Evolutionary conservation across 2,797 vertebrate species (phyloP), one percentile per base, ranked within the genome.

Genomic region (Sebastes melanostomus): DNA sequence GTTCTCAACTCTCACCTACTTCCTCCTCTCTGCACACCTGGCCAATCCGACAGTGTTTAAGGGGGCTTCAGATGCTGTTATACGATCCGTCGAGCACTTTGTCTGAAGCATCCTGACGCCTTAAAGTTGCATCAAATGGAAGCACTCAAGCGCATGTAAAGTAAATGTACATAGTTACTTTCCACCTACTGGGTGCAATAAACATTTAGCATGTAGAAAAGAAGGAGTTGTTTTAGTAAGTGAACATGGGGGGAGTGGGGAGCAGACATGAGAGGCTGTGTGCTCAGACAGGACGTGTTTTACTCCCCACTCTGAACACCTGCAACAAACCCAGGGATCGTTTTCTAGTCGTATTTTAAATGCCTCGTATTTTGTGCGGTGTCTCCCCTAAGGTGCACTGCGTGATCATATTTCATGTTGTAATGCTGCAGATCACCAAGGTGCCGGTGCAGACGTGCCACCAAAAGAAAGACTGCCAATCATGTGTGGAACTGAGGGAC

Each of bases 401-500:
- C 85, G 75, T 85, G 79, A 89, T 85, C 59, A 69, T 72, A 75
- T 91, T 69, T 87, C 69, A 75, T 32, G 36, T 87, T 58, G 46
- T 74, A 76, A 20, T 81, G 73, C 84, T 85, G 6, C 87, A 99
- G 98, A 97, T 98, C 78, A 96, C 96, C 82, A 97, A 94, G 73
- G 92, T 99, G 7, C 97, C 97, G 0, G 97, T 99, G 70, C 97
- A 99, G 91, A 95, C 96, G 72, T 99, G 98, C 89, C 83, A 91
- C 60, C 94, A 91, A 30, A 95, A 97, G 84, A 83, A 30, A 0
- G 95, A 95, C 95, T 99, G 98, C 62, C 90, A 94, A 34, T 96
- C 96, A 30, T 99, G 98, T 38, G 94, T 94, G 24, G 90, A 92
- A 10, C 95, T 96, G 1, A 94, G 83, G 90, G 98, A 99, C 86